Conservation (phyloP, 1,140 invertebrate genomes). For the Megalonaias nervosa region DNA sequence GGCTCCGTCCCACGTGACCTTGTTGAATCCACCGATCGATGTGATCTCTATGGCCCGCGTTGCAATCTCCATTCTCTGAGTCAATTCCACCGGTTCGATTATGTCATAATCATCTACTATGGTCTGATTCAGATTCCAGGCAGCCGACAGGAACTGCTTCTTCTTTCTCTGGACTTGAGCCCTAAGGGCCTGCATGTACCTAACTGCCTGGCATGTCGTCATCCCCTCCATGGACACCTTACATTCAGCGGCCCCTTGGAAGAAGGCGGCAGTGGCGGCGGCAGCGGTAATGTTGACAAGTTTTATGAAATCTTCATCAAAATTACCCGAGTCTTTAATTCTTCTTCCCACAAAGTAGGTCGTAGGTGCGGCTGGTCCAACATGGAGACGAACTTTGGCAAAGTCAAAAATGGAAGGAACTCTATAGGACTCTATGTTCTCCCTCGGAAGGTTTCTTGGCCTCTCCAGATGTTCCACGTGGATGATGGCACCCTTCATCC, state of each 20-base stretch:
- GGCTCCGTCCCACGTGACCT: conserved; percentile 50
- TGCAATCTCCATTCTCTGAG: conserved; percentile 46
- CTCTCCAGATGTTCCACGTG: conserved; percentile 56
- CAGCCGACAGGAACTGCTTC: conserved; percentile 49
- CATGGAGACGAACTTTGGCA: conserved; percentile 48
- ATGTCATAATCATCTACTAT: conserved; percentile 42
- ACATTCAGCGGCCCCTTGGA: conserved; percentile 34
- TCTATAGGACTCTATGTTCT: conserved; percentile 14
- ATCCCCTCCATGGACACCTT: conserved; percentile 22
- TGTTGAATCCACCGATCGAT: neutral
- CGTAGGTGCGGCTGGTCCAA: conserved; percentile 15
- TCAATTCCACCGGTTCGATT: conserved; percentile 12
- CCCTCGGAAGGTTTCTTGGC: conserved; percentile 34
- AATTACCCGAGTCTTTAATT: conserved; percentile 22
- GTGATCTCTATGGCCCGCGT: conserved; percentile 49
- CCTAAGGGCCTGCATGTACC: conserved; percentile 17
- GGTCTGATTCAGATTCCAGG: conserved; percentile 54
- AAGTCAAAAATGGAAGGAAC: conserved; percentile 15
- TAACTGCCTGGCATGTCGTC: conserved; percentile 44
- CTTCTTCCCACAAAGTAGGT: conserved; percentile 46
- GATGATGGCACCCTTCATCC: conserved; percentile 55
- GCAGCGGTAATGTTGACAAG: conserved; percentile 3
- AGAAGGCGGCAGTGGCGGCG: conserved; percentile 48
- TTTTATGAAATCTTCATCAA: conserved; percentile 51
- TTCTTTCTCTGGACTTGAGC: conserved; percentile 47